phyloP scores from a whole-genome alignment of 2,113 vertebrate species.

The Papio anubis region DNA sequence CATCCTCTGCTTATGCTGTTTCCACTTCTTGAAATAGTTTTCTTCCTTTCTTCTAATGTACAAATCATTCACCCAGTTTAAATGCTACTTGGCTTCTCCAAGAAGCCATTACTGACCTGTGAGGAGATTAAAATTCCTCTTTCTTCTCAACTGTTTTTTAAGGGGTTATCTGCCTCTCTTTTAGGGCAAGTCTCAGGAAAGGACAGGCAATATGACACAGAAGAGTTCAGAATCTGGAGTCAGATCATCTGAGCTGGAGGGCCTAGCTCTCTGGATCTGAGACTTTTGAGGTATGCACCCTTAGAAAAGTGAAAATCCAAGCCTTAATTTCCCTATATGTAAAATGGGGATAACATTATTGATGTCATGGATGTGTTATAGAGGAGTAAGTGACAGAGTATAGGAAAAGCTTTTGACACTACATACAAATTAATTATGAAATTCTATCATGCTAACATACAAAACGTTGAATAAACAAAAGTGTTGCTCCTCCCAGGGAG shows the following conservation, averaged over 20 bases:
- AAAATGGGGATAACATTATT: neutral
- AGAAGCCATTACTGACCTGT: neutral
- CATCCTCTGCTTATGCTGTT: neutral
- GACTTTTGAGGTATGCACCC: neutral
- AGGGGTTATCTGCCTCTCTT: neutral
- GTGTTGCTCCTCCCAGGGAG: neutral
- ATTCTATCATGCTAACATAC: neutral
- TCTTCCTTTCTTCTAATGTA: neutral
- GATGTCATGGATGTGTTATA: neutral
- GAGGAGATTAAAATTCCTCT: conserved; percentile 2
- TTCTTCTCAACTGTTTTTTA: neutral
- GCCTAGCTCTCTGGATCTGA: neutral
- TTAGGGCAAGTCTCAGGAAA: neutral
- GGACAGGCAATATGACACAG: neutral
- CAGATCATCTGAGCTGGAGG: neutral
- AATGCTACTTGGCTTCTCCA: neutral
- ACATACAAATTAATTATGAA: neutral
- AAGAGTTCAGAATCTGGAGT: neutral
- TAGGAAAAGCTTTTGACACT: neutral
- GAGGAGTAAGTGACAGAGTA: neutral
- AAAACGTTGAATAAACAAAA: neutral
- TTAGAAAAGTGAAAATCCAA: neutral
- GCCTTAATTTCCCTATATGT: neutral
- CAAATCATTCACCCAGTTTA: neutral
- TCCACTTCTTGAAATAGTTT: neutral